These are phyloP conservation scores for Typhlichthys eigenmanni DNA, from an alignment of 2,797 vertebrate genomes.

Conservation along the genomic window DNA sequence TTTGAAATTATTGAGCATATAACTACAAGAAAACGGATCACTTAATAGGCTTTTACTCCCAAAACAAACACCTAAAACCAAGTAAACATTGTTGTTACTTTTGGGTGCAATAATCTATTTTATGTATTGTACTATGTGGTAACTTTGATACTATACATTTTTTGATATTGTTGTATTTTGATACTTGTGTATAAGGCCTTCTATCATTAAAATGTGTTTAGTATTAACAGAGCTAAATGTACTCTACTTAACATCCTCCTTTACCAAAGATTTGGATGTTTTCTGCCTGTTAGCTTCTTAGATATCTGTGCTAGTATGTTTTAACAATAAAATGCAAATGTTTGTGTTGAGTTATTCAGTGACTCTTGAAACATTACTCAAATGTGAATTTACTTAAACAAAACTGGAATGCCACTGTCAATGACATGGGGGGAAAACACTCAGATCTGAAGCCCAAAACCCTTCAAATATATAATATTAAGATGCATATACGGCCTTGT, in stretches of 20 bases:
- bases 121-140: constrained; percentile 53
- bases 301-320: constrained; percentile 31
- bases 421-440: too few species aligned
- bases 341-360: neutral
- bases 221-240: constrained; percentile 34
- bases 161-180: constrained; percentile 62
- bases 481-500: too few species aligned
- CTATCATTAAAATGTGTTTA: constrained; percentile 25
- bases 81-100: constrained; percentile 29
- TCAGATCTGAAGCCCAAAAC: constrained; percentile 9
- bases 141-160: constrained; percentile 63
- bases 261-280: constrained; percentile 73
- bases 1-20: neutral
- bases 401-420: constrained; percentile 17
- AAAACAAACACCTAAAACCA: neutral
- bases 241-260: constrained; percentile 47
- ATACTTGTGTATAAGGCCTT: constrained; percentile 56
- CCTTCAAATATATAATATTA: neutral
- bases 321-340: constrained; percentile 14
- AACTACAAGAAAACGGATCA: neutral
- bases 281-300: constrained; percentile 25
- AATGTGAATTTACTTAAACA: constrained; percentile 22
- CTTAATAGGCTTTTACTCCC: neutral
- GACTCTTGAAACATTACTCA: constrained; percentile 25
- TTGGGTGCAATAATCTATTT: constrained; percentile 66